Percentiles rank a stretch among this genome's conserved stretches.
Conservation (phyloP, 2,113 vertebrate genomes). For the Chaenogobius annularis region DNA sequence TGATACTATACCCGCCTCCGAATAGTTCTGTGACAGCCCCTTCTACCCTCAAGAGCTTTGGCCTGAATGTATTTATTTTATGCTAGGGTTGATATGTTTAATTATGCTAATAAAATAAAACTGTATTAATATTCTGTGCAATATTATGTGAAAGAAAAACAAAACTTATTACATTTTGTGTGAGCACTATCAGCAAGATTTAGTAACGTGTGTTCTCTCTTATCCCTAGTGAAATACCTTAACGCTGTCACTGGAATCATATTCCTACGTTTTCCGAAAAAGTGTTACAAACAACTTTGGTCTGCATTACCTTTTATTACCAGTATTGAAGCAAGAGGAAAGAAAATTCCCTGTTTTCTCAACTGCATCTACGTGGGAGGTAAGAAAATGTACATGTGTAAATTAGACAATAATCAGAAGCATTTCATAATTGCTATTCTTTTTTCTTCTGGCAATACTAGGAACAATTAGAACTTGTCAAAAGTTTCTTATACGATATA, state of each 20-base stretch:
- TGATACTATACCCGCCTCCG: no score
- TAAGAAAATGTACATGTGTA: constrained; percentile 50
- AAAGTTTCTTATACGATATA: constrained; percentile 91
- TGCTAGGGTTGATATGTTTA: no score
- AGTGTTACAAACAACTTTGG: constrained; percentile 84
- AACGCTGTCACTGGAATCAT: constrained; percentile 91
- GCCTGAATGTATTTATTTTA: no score
- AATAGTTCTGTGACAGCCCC: no score
- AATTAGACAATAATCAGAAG: neutral
- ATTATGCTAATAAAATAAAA: neutral
- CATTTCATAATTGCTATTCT: neutral
- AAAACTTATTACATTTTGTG: neutral
- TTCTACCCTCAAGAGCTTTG: no score
- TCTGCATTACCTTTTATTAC: constrained; percentile 90
- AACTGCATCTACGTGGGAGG: constrained; percentile 91
- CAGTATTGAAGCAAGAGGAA: constrained; percentile 76
- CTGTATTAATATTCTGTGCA: neutral
- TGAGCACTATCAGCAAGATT: neutral
- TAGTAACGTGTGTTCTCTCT: neutral
- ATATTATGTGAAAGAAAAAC: neutral
- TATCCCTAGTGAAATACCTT: constrained; percentile 86
- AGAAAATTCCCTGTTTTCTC: constrained; percentile 82
- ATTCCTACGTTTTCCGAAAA: constrained; percentile 87
- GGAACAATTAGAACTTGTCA: constrained; percentile 95
- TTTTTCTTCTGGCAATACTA: constrained; percentile 50